Base-by-base conservation (phyloP, 2,888 invertebrate species). In the Xanthorhoe spadicearia region DNA sequence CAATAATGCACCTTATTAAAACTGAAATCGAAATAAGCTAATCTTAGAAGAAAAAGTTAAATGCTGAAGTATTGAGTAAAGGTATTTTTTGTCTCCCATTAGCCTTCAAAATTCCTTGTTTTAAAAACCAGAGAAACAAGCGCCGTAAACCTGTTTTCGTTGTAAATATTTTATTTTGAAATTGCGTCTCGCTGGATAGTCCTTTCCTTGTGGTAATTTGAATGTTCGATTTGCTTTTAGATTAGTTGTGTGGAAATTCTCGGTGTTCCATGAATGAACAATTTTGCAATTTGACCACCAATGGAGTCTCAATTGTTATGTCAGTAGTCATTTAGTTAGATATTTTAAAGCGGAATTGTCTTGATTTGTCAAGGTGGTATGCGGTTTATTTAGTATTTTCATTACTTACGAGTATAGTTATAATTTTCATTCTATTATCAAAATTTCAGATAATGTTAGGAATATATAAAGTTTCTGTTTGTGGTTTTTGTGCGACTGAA, bases 191-290 rank as follows among this genome's bases (percentile, higher is more conserved):
- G 74, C 73, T 77, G 79, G 68, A 70, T 58, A 19, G 58, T 69
- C 69, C 64, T 77, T 86, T 86, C 85, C 86, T 82, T 79, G 61
- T 66, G 54, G 38, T 61, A 51, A 52, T 63, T 68, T 19, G 38
- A 61, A 64, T 62, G 61, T 64, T 60, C 69, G 68, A 68, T 73
- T 73, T 70, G 70, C 69, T 69, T 66, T 67, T 60, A 38, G 51
- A 68, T 57, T 43, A 49, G 17, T 54, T 59, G 35, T 53, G 17
- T 60, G 54, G 60, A 64, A 64, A 55, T 66, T 56, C 49, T 57
- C 13, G 38, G 19, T 51, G 10, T 28, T 38, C 28, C 13, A 52
- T 52, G 15, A 52, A 60, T 52, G 43, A 35, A 35, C 17, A 0
- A 32, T 38, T 57, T 32, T 23, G 28, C 35, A 28, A 46, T 49